Conservation (phyloP, 2,797 vertebrate genomes). For the Vultur gryphus region DNA sequence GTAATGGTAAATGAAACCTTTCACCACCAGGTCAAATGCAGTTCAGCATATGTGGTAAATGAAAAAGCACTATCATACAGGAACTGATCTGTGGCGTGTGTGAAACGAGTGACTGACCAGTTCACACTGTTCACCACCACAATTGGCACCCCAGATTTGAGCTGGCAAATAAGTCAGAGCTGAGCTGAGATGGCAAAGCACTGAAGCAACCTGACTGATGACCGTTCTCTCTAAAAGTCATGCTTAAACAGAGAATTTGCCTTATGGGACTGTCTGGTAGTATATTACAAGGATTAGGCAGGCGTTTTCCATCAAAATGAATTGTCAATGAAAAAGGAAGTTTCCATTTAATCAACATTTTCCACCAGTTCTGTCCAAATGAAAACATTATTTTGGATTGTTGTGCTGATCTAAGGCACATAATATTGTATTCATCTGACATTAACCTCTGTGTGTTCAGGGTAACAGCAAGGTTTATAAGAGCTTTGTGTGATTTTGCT, state of each 20-base stretch:
- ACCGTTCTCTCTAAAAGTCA: background rate
- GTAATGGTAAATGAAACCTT: constrained; percentile 62
- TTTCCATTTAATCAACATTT: constrained; percentile 54
- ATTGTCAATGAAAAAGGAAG: constrained; percentile 42
- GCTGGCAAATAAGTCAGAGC: background rate
- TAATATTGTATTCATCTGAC: background rate
- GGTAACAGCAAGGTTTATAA: background rate
- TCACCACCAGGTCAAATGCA: constrained; percentile 47
- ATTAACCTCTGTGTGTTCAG: background rate
- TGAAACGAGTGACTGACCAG: background rate
- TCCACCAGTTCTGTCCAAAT: constrained; percentile 46
- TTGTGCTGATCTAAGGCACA: background rate
- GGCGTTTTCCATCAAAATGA: constrained; percentile 1
- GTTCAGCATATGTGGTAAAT: constrained; percentile 45
- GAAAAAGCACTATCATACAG: background rate
- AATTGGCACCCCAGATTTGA: background rate
- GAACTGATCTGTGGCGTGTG: background rate
- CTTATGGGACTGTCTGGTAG: background rate
- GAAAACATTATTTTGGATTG: constrained; percentile 21
- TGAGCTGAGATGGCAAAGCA: background rate
- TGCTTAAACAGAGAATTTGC: background rate
- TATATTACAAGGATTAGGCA: constrained; percentile 1
- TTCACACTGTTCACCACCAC: background rate
- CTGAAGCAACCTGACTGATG: background rate
- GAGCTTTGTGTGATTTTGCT: background rate